Evolutionary conservation across 1,140 invertebrate genomes (phyloP), one percentile per base, ranked within the genome.

Genomic region (Macrostomum lignano): DNA sequence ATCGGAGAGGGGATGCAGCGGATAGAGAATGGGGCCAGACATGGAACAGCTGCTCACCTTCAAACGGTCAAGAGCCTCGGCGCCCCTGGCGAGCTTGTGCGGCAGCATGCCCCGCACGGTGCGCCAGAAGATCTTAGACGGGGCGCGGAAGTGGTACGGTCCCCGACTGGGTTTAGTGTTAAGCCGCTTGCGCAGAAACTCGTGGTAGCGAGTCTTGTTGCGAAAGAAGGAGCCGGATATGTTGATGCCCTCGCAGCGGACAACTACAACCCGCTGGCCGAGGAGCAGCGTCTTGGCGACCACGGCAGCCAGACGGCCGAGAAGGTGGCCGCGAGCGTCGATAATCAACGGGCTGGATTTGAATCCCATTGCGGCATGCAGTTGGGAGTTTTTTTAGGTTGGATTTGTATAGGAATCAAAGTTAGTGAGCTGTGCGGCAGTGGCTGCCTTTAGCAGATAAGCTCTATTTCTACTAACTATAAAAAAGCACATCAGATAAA

Each of bases 181-280:
- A 63, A 82, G 93, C 43, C 88, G 66, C 60, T 94, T 93, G 33
- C 76, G 68, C 46, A 98, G 65, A 60, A 93, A 96, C 38, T 76
- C 72, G 64, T 96, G 69, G 54, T 77, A 96, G 66, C 96, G 94
- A 15, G 59, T 47, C 48, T 68, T 68, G 40, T 64, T 66, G 42
- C 79, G 74, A 68, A 82, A 93, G 60, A 96, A 94, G 59, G 86
- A 93, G 45, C 91, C 91, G 41, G 84, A 93, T 46, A 96, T 86
- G 60, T 91, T 88, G 40, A 98, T 70, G 43, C 81, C 76, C 63
- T 98, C 88, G 62, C 77, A 79, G 53, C 86, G 67, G 42, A 68
- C 49, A 17, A 65, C 56, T 21, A 69, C 60, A 14, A 26, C 34
- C 44, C 53, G 52, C 48, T 67, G 63, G 24, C 65, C 79, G 60